Percentiles rank a stretch among this genome's conserved stretches.
Evolutionary conservation across 1,140 invertebrate species (phyloP).

Genomic region (Zaprionus tsacasi): DNA sequence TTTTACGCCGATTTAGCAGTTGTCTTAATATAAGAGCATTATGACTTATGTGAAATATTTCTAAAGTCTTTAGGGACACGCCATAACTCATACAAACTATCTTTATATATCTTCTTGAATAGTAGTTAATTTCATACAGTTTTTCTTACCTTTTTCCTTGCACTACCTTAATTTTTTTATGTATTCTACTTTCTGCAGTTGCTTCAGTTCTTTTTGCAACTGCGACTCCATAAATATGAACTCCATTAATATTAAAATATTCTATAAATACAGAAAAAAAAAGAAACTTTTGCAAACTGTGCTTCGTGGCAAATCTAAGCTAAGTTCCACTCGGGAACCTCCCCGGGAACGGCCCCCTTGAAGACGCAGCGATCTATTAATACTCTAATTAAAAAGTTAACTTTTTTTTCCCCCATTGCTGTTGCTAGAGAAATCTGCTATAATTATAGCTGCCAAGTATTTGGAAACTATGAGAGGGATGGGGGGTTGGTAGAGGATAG

Average conservation of each 20-base stretch:
- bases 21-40: too few species aligned
- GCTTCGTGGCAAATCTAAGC: background rate
- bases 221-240: background rate
- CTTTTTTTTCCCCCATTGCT: background rate
- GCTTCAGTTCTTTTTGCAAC: background rate
- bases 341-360: background rate
- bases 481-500: too few species aligned
- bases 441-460: slow-evolving; percentile 24
- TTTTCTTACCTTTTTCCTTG: background rate
- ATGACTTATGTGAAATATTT: background rate
- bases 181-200: background rate
- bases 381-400: slow-evolving; percentile 26
- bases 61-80: too few species aligned
- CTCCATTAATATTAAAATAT: background rate
- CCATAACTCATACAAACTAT: background rate
- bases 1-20: background rate
- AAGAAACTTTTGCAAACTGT: background rate
- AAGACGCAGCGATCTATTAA: slow-evolving; percentile 33
- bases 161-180: background rate
- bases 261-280: background rate
- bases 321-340: background rate
- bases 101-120: background rate
- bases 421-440: background rate
- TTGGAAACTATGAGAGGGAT: slow-evolving; percentile 14
- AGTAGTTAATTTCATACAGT: background rate